A percentile compares a stretch with the other conserved stretches of the same genome.
These are phyloP conservation scores for Lonchura striata DNA, from an alignment of 2,113 vertebrate species.

Conservation along the genomic window DNA sequence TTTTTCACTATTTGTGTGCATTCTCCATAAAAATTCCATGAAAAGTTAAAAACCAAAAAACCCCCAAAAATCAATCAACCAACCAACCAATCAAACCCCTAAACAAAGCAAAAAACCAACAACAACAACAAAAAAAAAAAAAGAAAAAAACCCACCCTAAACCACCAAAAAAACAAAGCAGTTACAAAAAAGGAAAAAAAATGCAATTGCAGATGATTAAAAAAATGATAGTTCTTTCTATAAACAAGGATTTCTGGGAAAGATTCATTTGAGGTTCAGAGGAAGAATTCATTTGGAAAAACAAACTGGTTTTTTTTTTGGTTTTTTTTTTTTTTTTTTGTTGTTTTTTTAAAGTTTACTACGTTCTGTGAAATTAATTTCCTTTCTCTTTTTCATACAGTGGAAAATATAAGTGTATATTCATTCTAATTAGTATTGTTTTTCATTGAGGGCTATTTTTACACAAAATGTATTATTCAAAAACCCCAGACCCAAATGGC, in stretches of 20 bases:
- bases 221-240: background rate
- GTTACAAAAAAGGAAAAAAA: background rate
- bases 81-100: background rate
- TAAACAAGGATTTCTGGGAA: background rate
- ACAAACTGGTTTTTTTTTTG: background rate
- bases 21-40: background rate
- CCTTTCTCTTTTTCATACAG: background rate
- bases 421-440: background rate
- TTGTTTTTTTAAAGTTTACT: background rate
- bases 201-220: background rate
- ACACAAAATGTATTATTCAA: background rate
- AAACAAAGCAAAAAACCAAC: background rate
- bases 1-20: background rate
- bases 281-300: background rate
- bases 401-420: background rate
- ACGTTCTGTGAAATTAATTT: background rate
- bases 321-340: too few relatives aligned
- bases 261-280: background rate
- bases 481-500: background rate
- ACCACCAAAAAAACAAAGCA: accelerated
- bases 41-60: background rate
- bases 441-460: background rate
- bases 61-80: too few relatives aligned
- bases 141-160: background rate
- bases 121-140: too few relatives aligned